Evolutionary conservation across 2,888 invertebrate genomes (phyloP), one percentile per base, ranked within the genome.

Genomic region (Hypselothyrea guttata): DNA sequence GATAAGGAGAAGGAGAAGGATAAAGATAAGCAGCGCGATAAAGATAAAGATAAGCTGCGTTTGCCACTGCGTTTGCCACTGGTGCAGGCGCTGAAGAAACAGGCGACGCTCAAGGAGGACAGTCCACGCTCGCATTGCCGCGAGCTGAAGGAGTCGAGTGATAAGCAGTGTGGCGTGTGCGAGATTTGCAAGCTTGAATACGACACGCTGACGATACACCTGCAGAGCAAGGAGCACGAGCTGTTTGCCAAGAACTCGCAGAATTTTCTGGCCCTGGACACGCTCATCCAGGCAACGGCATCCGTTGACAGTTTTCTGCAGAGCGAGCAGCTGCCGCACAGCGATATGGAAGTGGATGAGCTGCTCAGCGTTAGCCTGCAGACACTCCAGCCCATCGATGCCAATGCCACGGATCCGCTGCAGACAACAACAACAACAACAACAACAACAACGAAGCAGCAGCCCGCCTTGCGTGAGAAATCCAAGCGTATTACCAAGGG

Each of bases 151-250:
- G 88, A 88, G 31, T 81, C 89, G 0, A 88, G 85, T 27, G 89
- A 90, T 2, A 89, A 90, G 40, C 90, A 91, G 67, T 92, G 92
- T 37, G 95, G 95, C 12, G 95, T 94, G 86, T 95, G 95, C 90
- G 95, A 95, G 90, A 94, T 96, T 89, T 96, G 96, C 89, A 94
- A 94, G 86, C 90, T 93, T 44, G 94, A 94, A 79, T 96, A 95
- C 89, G 92, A 91, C 58, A 94, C 93, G 84, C 91, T 94, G 9
- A 92, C 92, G 11, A 91, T 93, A 65, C 96, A 96, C 86, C 90
- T 95, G 13, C 93, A 94, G 69, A 94, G 94, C 27, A 94, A 94
- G 75, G 93, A 93, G 76, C 96, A 96, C 89, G 90, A 93, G 52
- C 93, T 93, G 68, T 94, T 95, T 88, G 94, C 94, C 28, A 92